A percentile compares a stretch with the other conserved stretches of the same genome.
Evolutionary conservation across 2,113 vertebrate species (phyloP).

Genomic region (Eurystomus gularis): DNA sequence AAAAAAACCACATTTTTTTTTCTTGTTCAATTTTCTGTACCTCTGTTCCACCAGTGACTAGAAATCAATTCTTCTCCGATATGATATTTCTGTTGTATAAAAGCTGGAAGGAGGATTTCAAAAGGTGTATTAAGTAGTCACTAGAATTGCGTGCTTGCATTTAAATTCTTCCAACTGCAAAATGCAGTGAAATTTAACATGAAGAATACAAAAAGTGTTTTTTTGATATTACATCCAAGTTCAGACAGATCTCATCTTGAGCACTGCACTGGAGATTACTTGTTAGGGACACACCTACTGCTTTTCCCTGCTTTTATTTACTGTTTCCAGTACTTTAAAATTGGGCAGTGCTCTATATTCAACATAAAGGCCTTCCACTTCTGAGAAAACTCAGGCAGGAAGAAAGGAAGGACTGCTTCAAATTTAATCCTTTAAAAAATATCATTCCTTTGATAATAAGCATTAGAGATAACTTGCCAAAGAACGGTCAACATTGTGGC

Average conservation of each 20-base stretch:
- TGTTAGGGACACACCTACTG: background rate
- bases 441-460: background rate
- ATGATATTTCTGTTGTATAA: background rate
- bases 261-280: background rate
- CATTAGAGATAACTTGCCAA: background rate
- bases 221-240: background rate
- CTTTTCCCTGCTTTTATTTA: background rate
- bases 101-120: background rate
- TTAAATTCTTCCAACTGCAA: background rate
- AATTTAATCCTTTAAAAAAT: background rate
- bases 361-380: background rate
- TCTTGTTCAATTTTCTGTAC: background rate
- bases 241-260: background rate
- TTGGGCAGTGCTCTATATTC: background rate
- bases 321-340: background rate
- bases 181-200: background rate
- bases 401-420: background rate
- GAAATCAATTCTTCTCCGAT: background rate
- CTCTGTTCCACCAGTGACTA: background rate
- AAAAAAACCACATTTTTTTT: background rate
- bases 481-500: background rate
- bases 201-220: background rate
- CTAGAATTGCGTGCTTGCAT: background rate
- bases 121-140: background rate
- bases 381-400: background rate